Evolutionary conservation across 2,888 invertebrate species (phyloP).

Genomic region (Cenopis cana): DNA sequence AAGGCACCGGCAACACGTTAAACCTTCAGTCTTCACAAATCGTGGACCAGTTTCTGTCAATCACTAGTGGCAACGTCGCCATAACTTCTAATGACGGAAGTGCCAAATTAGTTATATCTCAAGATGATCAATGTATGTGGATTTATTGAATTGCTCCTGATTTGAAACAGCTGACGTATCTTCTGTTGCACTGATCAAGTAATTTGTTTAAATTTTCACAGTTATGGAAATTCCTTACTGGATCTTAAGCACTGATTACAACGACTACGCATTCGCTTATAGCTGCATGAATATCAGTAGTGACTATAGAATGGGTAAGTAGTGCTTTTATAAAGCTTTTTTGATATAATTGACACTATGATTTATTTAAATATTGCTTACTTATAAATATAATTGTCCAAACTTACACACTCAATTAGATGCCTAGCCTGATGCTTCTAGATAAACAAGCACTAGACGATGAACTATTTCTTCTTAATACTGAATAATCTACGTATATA

Average conservation of each 20-base stretch:
- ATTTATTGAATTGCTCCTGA: background rate
- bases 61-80: conserved; percentile 53
- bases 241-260: conserved; percentile 60
- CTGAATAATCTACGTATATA: background rate
- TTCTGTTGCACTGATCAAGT: background rate
- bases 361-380: no score
- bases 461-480: background rate
- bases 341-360: no score
- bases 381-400: no score
- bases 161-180: background rate
- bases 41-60: conserved; percentile 53
- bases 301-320: conserved; percentile 68
- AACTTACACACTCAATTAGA: background rate
- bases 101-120: conserved; percentile 61
- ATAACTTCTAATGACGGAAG: conserved; percentile 55
- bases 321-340: background rate
- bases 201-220: conserved; percentile 45
- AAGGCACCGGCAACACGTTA: conserved; percentile 51
- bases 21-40: conserved; percentile 59
- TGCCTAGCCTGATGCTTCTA: background rate
- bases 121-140: conserved; percentile 55
- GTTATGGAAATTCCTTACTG: conserved; percentile 57
- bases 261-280: conserved; percentile 58
- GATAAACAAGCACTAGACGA: background rate
- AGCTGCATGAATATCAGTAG: conserved; percentile 56